Percentiles rank a stretch among this genome's conserved stretches.
These are phyloP conservation scores for Drosophila cardini DNA, from an alignment of 1,140 invertebrate species.

Conservation along the genomic window DNA sequence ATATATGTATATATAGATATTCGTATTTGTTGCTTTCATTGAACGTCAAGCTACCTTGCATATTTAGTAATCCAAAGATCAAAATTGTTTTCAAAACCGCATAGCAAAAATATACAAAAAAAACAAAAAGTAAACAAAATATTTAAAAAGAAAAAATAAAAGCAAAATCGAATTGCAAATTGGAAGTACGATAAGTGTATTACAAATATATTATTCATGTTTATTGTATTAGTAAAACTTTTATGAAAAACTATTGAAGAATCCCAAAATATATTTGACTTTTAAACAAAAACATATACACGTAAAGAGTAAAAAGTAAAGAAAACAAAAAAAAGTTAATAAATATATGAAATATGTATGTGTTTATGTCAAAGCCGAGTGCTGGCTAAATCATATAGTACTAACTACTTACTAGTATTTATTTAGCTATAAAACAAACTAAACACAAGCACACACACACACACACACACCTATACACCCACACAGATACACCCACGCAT, in stretches of 20 bases:
- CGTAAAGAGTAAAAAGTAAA: constrained; percentile 1
- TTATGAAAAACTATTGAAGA: constrained; percentile 52
- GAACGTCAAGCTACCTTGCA: constrained; percentile 72
- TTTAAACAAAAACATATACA: constrained; percentile 58
- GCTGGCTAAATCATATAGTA: constrained; percentile 39
- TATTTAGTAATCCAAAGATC: constrained; percentile 72
- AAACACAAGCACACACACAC: constrained; percentile 1
- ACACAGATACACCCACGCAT: constrained; percentile 15
- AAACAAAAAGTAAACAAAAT: constrained; percentile 16
- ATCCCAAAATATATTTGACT: constrained; percentile 59
- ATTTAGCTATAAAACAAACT: constrained; percentile 36
- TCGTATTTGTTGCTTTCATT: constrained; percentile 59
- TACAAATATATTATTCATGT: constrained; percentile 73
- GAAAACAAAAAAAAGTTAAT: too few relatives aligned
- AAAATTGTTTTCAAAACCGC: constrained; percentile 73
- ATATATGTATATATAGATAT: constrained; percentile 27
- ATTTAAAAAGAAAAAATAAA: constrained; percentile 23
- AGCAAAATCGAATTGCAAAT: constrained; percentile 11
- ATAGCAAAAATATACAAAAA: constrained; percentile 77
- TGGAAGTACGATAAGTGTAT: constrained; percentile 50
- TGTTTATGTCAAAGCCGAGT: constrained; percentile 25
- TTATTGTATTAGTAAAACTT: constrained; percentile 76
- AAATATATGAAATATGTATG: constrained; percentile 15
- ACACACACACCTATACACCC: constrained; percentile 6
- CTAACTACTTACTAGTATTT: constrained; percentile 43